Percentiles rank a stretch among this genome's conserved stretches.
phyloP scores from a whole-genome alignment of 2,113 vertebrate genomes.

The Rhagologus leucostigma region DNA sequence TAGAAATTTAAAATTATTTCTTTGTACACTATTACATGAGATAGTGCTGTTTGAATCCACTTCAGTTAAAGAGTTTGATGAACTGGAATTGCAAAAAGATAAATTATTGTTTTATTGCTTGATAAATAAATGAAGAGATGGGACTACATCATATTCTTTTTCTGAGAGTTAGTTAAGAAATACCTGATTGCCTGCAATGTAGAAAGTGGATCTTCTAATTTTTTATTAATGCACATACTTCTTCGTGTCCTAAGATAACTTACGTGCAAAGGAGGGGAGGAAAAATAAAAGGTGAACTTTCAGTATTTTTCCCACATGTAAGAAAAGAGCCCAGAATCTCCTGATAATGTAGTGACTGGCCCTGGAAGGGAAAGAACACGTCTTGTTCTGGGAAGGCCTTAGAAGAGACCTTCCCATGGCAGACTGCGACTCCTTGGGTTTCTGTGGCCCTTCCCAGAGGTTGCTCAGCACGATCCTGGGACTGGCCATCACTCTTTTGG shows the following conservation, averaged over 20 bases:
- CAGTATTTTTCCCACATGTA: background rate
- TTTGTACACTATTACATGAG: background rate
- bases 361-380: background rate
- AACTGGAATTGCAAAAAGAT: background rate
- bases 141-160: background rate
- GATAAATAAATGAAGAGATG: background rate
- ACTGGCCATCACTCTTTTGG: background rate
- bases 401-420: background rate
- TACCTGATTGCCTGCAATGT: background rate
- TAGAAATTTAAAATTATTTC: background rate
- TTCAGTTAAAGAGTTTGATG: background rate
- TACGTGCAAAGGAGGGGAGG: background rate
- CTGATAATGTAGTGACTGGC: background rate
- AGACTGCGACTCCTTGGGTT: background rate
- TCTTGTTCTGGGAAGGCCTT: background rate
- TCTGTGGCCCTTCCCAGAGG: background rate
- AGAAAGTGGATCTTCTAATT: background rate
- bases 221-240: background rate
- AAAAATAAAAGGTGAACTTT: background rate
- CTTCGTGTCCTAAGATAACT: background rate
- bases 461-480: background rate
- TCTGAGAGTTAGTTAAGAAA: background rate
- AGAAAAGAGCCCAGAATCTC: background rate
- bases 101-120: background rate
- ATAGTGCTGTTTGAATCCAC: background rate